Conservation (phyloP, 2,888 invertebrate species). For the Callimorpha dominula region DNA sequence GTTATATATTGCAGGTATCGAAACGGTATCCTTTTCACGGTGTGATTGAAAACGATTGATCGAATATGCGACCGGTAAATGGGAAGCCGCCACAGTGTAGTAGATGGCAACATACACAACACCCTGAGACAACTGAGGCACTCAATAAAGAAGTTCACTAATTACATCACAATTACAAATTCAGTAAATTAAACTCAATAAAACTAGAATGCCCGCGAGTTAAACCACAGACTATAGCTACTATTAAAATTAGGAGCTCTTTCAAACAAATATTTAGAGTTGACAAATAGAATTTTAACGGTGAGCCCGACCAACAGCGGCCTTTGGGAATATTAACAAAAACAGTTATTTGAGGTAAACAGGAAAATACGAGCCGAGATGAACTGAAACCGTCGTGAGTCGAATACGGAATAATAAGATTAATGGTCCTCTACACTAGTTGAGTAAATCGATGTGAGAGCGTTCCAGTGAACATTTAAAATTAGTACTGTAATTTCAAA, state of each 20-base stretch:
- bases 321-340: constrained; percentile 43
- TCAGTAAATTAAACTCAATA: background rate
- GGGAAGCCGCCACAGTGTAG: too few species aligned
- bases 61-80: too few species aligned
- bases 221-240: constrained; percentile 11
- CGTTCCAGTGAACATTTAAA: constrained; percentile 6
- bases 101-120: too few species aligned
- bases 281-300: constrained; percentile 27
- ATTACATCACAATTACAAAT: too few species aligned
- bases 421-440: constrained; percentile 25
- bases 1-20: too few species aligned
- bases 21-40: too few species aligned
- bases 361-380: constrained; percentile 48
- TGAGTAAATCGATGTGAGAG: constrained; percentile 4
- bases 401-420: constrained; percentile 45
- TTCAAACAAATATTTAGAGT: constrained; percentile 8
- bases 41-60: too few species aligned
- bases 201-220: background rate
- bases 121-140: too few species aligned
- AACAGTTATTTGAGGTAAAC: constrained; percentile 53
- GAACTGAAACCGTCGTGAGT: constrained; percentile 42
- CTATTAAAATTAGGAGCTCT: constrained; percentile 6
- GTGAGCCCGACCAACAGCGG: constrained; percentile 11
- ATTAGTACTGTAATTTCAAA: background rate
- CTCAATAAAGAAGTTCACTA: too few species aligned